Evolutionary conservation across 2,113 vertebrate species (phyloP).

Genomic region (Labrus mixtus): DNA sequence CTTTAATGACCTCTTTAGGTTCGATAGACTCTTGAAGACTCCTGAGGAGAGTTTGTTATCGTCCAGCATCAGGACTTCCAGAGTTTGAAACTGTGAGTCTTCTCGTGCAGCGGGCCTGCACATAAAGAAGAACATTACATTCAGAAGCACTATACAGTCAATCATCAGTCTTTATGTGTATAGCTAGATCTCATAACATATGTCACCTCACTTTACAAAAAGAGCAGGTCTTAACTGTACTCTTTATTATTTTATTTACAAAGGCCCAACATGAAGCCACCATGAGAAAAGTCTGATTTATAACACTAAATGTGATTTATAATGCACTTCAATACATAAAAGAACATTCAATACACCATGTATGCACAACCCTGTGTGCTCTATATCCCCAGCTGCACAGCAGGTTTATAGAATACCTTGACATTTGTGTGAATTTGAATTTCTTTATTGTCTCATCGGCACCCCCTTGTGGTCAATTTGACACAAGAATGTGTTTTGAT

Average conservation of each 20-base stretch:
- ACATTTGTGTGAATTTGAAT: constrained; percentile 20
- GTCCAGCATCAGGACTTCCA: constrained; percentile 88
- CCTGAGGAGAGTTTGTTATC: constrained; percentile 85
- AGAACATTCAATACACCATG: not conserved
- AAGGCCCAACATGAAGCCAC: too few species aligned
- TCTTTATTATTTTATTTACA: too few species aligned
- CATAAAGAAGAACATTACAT: not conserved
- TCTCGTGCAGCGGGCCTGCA: constrained; percentile 45
- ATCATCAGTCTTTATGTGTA: not conserved
- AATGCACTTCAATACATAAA: not conserved
- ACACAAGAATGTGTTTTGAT: not conserved
- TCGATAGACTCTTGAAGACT: constrained; percentile 84
- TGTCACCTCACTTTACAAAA: too few species aligned
- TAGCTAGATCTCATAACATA: too few species aligned
- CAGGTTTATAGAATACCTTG: constrained; percentile 4
- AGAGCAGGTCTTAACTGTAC: too few species aligned
- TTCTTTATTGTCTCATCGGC: too few species aligned
- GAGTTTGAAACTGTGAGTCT: constrained; percentile 74
- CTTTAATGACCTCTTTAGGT: constrained; percentile 82
- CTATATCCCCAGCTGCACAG: not conserved
- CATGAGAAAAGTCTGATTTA: too few species aligned
- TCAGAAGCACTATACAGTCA: not conserved
- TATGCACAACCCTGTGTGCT: not conserved
- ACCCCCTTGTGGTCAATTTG: constrained; percentile 60
- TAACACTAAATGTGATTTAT: not conserved